Conservation (phyloP, 2,797 vertebrate species). For the Hafferia zeledoni region DNA sequence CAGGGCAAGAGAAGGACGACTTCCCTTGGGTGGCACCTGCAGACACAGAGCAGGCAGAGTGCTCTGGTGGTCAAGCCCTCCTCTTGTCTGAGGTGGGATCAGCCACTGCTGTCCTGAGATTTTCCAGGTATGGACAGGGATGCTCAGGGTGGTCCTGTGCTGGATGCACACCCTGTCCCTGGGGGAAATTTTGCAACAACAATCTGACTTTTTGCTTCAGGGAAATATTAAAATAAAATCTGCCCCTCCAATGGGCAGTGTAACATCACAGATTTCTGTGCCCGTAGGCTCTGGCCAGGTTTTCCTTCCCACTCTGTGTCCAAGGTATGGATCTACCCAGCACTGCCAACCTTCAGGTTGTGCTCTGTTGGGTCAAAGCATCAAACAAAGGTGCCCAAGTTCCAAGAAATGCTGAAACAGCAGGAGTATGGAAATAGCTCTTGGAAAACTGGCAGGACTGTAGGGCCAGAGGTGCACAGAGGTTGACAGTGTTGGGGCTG, state of each 20-base stretch:
- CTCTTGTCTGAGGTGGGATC: accelerated
- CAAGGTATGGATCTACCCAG: accelerated
- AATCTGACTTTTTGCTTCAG: background rate
- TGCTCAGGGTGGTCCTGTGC: accelerated
- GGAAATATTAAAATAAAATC: background rate
- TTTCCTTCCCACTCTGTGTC: accelerated
- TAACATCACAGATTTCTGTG: background rate
- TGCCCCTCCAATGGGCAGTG: accelerated
- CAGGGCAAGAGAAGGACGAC: accelerated
- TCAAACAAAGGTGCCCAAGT: background rate
- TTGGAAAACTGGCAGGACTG: background rate
- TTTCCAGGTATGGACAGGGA: background rate
- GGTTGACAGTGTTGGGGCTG: background rate
- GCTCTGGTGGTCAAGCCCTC: background rate
- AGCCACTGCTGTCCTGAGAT: background rate
- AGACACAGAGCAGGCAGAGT: background rate
- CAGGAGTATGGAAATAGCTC: background rate
- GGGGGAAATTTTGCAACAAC: accelerated
- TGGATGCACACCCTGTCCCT: background rate
- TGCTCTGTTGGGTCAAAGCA: background rate
- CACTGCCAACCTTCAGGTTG: accelerated
- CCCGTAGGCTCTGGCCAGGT: background rate
- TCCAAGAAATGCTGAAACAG: background rate
- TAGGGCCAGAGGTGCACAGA: background rate
- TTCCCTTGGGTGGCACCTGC: background rate